Conservation (phyloP, 2,888 invertebrate genomes). For the Idaea aversata region DNA sequence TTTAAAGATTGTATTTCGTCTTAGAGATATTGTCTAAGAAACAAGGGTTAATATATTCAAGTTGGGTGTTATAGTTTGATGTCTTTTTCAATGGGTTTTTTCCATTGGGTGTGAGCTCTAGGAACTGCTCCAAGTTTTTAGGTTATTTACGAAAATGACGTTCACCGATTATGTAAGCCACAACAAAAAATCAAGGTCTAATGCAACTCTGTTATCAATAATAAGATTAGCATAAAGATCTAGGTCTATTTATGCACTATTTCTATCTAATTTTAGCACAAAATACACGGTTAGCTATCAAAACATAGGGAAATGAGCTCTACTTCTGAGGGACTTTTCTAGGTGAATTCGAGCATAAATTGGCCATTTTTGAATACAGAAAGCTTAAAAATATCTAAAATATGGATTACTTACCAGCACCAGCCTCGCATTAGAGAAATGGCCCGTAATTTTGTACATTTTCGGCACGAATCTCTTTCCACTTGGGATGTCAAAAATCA, state of each 20-base stretch:
- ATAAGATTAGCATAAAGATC: background rate
- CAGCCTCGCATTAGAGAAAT: conserved; percentile 64
- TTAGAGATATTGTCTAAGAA: too few species aligned
- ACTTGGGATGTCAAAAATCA: conserved; percentile 68
- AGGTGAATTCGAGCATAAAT: background rate
- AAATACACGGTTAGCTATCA: conserved; percentile 23
- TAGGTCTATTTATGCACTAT: conserved; percentile 6
- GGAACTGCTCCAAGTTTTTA: conserved; percentile 35
- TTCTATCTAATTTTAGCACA: conserved; percentile 6
- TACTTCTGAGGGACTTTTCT: background rate
- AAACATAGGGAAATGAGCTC: conserved; percentile 30
- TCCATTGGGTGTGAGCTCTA: background rate
- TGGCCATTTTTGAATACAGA: background rate
- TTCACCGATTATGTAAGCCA: conserved; percentile 70
- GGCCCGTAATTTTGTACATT: conserved; percentile 74
- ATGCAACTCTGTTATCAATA: conserved; percentile 31
- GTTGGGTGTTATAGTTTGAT: too few species aligned
- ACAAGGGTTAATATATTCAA: too few species aligned
- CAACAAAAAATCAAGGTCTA: conserved; percentile 50
- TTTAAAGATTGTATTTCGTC: background rate
- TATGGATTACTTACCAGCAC: conserved; percentile 58
- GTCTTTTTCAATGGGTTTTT: background rate
- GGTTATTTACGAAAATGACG: conserved; percentile 69
- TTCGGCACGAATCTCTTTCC: conserved; percentile 67
- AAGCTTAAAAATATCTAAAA: conserved; percentile 6